Evolutionary conservation across 2,113 vertebrate genomes (phyloP).

Genomic region (Plectropomus leopardus): DNA sequence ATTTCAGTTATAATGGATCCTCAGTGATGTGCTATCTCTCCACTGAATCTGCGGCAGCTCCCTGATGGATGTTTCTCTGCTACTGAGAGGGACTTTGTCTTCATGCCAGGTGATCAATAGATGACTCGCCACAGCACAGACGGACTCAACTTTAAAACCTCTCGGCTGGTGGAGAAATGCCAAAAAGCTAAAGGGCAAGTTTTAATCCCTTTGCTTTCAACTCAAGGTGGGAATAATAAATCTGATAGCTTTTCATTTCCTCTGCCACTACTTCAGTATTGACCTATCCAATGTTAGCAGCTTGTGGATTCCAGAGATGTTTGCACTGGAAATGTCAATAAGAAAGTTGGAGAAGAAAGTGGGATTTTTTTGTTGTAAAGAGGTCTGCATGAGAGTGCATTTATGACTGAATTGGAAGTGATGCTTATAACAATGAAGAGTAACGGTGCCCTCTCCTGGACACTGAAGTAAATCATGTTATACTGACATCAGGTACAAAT

Average conservation of each 20-base stretch:
- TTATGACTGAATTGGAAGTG: neutral
- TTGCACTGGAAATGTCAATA: conserved; percentile 7
- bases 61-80: conserved; percentile 60
- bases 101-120: conserved; percentile 68
- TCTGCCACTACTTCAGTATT: neutral
- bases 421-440: conserved; percentile 9
- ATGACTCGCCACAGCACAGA: conserved; percentile 36
- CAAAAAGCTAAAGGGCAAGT: conserved; percentile 44
- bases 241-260: conserved; percentile 23
- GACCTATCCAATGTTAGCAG: conserved; percentile 1
- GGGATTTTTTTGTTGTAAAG: neutral
- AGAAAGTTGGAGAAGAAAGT: neutral
- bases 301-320: conserved; percentile 9
- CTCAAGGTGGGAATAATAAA: neutral
- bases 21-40: conserved; percentile 40
- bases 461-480: neutral
- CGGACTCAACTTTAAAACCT: conserved; percentile 49
- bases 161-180: conserved; percentile 39
- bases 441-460: conserved; percentile 68
- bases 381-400: neutral
- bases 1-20: conserved; percentile 62
- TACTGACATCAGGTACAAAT: neutral
- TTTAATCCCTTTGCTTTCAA: conserved; percentile 40
- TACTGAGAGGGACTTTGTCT: conserved; percentile 54
- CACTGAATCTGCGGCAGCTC: conserved; percentile 38